Evolutionary conservation across 2,113 vertebrate genomes (phyloP), one percentile per base, ranked within the genome.

Genomic region (Gracilinanus agilis): DNA sequence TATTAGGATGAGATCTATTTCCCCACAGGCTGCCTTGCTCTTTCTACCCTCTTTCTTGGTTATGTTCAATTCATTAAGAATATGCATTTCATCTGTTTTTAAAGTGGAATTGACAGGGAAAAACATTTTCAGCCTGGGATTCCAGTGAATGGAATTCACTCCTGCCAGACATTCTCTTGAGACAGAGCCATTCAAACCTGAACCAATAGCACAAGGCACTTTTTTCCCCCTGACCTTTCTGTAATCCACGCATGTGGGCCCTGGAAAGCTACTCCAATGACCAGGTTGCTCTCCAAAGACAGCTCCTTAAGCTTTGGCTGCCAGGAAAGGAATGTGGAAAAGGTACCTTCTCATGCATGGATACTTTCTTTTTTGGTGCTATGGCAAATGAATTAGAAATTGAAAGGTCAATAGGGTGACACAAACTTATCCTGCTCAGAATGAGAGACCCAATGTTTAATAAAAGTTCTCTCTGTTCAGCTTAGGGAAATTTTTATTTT

Each of bases 311-410:
- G 91, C 67, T 34, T 44, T 0, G 0, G 56, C 58, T 95, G 88
- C 94, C 93, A 95, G 92, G 54, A 91, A 93, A 93, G 96, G 89
- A 96, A 93, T 96, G 91, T 92, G 1, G 2, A 67, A 95, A 83
- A 44, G 54, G 90, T 92, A 88, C 44, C 49, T 92, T 96, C 92
- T 12, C 34, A 92, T 75, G 90, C 92, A 93, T 92, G 90, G 96
- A 91, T 67, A 54, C 24, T 21, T 92, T 90, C 44, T 95, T 90
- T n/a, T 67, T 44, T 95, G 90, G 95, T 96, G 75, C 56, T 54
- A 53, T 93, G 75, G 93, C n/a, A 91, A 90, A 97, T 88, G 93
- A 90, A 95, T 97, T 91, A 96, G 95, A 94, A 98, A 94, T 55
- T 93, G 88, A 96, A 93, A 93, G 91, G 94, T 88, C 55, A 91